Conservation (phyloP, 2,888 invertebrate genomes). For the Limnephilus marmoratus region DNA sequence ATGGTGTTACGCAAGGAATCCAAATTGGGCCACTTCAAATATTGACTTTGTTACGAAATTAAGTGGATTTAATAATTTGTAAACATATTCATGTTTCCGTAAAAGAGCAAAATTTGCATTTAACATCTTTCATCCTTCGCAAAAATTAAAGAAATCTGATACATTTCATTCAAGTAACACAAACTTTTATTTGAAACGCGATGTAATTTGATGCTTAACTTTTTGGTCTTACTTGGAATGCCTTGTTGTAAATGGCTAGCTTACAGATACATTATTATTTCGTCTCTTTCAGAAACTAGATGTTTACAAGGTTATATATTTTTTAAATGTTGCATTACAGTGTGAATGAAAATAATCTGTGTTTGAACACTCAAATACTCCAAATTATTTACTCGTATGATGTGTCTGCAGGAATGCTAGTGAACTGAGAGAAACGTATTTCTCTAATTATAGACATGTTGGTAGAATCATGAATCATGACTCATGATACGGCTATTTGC, state of each 20-base stretch:
- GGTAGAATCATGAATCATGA: background rate
- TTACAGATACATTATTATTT: background rate
- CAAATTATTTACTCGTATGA: background rate
- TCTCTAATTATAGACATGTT: background rate
- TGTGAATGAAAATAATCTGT: background rate
- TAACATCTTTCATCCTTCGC: background rate
- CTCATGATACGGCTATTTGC: slow-evolving; percentile 2
- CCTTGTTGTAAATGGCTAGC: background rate
- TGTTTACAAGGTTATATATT: background rate
- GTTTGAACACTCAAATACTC: background rate
- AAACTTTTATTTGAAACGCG: background rate
- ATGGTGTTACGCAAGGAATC: background rate
- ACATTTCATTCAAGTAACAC: background rate
- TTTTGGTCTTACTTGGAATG: background rate
- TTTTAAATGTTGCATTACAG: background rate
- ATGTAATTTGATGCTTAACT: background rate
- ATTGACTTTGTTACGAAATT: background rate
- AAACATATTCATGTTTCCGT: background rate
- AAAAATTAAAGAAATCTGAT: background rate
- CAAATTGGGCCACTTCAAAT: background rate
- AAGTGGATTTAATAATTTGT: background rate
- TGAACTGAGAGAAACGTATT: background rate
- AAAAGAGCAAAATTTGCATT: background rate
- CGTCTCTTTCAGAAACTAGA: background rate
- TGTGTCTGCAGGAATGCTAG: background rate